Base-by-base conservation (phyloP, 2,797 vertebrate species). In the Pteropus rufus region DNA sequence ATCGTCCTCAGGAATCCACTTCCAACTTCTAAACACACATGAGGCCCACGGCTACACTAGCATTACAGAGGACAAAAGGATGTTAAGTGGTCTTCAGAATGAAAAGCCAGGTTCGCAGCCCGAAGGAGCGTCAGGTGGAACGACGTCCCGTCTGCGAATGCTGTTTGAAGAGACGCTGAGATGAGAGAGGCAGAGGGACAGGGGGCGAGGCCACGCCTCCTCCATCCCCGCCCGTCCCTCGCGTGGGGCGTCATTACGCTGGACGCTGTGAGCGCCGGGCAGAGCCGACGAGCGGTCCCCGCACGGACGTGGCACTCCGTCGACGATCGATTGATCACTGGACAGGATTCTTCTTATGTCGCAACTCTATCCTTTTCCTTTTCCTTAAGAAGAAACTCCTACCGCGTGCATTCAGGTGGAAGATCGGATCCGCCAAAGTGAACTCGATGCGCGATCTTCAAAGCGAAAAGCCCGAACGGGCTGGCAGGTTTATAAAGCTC, bases 141-240 rank as follows among this genome's bases (percentile, higher is more conserved):
- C 0, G 0, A 80, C 18, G 39, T 52, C 89, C 86, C 64, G 89
- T 70, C 95, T 79, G 83, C 26, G 92, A 95, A 95, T 81, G 91
- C 86, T 95, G 94, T 97, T 81, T 86, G 91, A 75, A 92, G 97
- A 96, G 92, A 81, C 72, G 93, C 67, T 65, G 97, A 98, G 98
- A 93, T 64, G 69, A 90, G 92, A 88, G 94, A 87, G 82, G 36
- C 36, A 36, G 36, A 36, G 3, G 36, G 36, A 36, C 36, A 36
- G 36, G 36, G 36, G 36, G 36, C 36, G 36, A 36, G 36, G 36
- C 36, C 36, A 36, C 36, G 36, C 3, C 94, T 79, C 16, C 89
- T 83, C 76, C 84, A 87, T 81, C 83, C 92, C 14, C 95, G 92
- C 62, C 2, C 81, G 6, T 90, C 95, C 82, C 64, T 54, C 3